Evolutionary conservation across 2,113 vertebrate species (phyloP).

Genomic region (Leptocoma aspasia): DNA sequence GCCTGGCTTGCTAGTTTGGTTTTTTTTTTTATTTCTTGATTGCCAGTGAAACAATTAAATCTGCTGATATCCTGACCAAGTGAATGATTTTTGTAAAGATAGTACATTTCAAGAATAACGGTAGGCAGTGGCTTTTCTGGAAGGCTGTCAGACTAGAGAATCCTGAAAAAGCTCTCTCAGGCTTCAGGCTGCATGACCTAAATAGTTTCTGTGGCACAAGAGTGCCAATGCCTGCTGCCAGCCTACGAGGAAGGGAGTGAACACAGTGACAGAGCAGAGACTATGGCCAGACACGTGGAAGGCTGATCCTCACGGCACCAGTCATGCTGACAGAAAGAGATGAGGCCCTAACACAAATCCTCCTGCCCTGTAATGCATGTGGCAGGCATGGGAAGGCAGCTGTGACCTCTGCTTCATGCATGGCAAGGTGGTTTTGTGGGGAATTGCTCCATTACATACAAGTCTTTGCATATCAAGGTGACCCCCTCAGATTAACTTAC

Average conservation of each 20-base stretch:
- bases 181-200: background rate
- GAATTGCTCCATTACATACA: accelerated
- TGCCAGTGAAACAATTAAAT: background rate
- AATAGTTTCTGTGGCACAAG: background rate
- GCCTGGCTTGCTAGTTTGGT: background rate
- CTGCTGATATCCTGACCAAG: background rate
- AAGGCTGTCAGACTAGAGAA: background rate
- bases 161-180: background rate
- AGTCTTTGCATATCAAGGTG: background rate
- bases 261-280: background rate
- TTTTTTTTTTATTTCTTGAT: background rate
- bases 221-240: background rate
- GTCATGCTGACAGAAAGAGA: background rate
- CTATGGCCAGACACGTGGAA: accelerated
- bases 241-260: background rate
- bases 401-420: background rate
- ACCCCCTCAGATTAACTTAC: background rate
- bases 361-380: background rate
- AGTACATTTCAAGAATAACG: background rate
- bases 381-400: background rate
- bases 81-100: background rate
- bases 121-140: background rate
- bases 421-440: accelerated
- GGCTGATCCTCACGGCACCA: background rate
- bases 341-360: background rate